Conservation (phyloP, 2,113 vertebrate genomes). For the Aramus guarauna region DNA sequence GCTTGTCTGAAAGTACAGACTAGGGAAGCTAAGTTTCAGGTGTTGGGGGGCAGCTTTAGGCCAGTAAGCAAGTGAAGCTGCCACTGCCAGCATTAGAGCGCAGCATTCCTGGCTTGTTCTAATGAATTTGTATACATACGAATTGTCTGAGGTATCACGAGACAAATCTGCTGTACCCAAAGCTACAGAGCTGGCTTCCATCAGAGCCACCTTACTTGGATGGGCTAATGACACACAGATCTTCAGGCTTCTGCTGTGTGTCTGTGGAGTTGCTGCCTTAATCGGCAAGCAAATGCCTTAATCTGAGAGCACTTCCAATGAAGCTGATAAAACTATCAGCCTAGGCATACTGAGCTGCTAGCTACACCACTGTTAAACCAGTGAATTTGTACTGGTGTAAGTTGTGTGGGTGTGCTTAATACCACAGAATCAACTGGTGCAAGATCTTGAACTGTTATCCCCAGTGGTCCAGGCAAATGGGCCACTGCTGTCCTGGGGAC, state of each 20-base stretch:
- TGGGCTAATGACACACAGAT: neutral
- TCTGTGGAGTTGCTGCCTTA: neutral
- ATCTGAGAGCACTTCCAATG: neutral
- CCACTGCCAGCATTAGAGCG: neutral
- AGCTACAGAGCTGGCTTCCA: neutral
- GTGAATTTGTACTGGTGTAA: neutral
- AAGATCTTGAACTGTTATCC: neutral
- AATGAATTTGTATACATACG: neutral
- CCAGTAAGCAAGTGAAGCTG: neutral
- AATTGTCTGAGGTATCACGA: neutral
- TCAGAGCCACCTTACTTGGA: neutral
- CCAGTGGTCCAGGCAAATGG: neutral
- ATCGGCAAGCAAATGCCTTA: neutral
- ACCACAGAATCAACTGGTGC: neutral
- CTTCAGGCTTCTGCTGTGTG: neutral
- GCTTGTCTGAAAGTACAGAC: neutral
- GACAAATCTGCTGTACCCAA: neutral
- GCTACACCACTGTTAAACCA: neutral
- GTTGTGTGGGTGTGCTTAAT: neutral
- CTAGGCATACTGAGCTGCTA: neutral
- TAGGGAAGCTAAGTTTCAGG: neutral
- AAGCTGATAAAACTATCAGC: neutral
- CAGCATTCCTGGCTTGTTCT: neutral
- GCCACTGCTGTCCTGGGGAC: neutral
- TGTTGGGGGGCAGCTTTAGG: neutral